These are phyloP conservation scores for Karalla daura DNA, from an alignment of 2,797 vertebrate species.

Conservation along the genomic window DNA sequence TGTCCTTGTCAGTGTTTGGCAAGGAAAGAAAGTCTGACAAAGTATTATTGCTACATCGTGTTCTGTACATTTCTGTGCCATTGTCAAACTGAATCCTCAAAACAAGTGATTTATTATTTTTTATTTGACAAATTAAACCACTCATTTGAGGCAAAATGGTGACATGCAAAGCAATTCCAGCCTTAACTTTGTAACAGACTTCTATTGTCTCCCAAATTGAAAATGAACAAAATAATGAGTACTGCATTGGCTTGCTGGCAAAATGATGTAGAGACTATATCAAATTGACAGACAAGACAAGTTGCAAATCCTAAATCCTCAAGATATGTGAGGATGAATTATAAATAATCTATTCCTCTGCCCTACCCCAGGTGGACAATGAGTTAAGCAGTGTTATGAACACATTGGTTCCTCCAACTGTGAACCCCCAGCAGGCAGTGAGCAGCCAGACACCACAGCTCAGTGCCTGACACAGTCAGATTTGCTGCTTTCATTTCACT, in stretches of 20 bases:
- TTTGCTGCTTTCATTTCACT: slow-evolving; percentile 76
- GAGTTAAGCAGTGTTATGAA: slow-evolving; percentile 37
- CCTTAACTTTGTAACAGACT: slow-evolving; percentile 34
- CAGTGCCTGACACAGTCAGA: slow-evolving; percentile 63
- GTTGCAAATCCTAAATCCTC: slow-evolving; percentile 15
- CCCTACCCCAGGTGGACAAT: slow-evolving; percentile 34
- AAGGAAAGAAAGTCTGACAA: slow-evolving; percentile 54
- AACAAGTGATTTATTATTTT: slow-evolving; percentile 40
- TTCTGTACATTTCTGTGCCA: slow-evolving; percentile 51
- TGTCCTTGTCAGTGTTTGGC: slow-evolving; percentile 42
- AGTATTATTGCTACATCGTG: slow-evolving; percentile 52
- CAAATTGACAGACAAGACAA: slow-evolving; percentile 13
- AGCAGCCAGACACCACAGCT: slow-evolving; percentile 57
- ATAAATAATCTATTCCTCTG: slow-evolving; percentile 44
- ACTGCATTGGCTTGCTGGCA: slow-evolving; percentile 37
- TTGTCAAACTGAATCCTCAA: slow-evolving; percentile 51
- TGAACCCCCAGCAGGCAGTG: slow-evolving; percentile 53
- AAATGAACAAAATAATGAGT: slow-evolving; percentile 32
- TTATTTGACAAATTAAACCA: slow-evolving; percentile 34
- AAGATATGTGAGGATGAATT: slow-evolving; percentile 33
- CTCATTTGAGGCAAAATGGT: slow-evolving; percentile 22
- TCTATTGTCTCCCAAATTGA: slow-evolving; percentile 35
- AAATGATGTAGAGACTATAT: slow-evolving; percentile 36
- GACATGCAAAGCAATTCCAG: slow-evolving; percentile 32
- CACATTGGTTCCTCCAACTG: slow-evolving; percentile 34